Evolutionary conservation across 2,797 vertebrate species (phyloP).

Genomic region (Zalophus californianus): DNA sequence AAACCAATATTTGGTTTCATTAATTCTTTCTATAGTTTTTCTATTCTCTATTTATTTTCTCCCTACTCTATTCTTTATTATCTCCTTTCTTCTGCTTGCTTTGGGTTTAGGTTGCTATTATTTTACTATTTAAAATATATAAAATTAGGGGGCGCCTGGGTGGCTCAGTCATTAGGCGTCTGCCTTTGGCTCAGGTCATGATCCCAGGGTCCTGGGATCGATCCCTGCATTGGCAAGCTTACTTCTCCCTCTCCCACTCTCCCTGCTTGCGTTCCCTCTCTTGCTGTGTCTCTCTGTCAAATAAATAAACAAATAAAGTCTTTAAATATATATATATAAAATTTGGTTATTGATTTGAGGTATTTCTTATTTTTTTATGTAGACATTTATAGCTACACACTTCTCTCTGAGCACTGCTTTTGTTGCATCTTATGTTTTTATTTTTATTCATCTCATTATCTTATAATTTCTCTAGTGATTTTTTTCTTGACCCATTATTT

Average conservation of each 20-base stretch:
- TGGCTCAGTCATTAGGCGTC: no score
- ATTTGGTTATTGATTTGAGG: neutral
- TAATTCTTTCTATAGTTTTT: neutral
- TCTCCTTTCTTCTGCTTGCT: neutral
- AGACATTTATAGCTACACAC: neutral
- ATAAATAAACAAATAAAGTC: no score
- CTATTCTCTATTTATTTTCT: neutral
- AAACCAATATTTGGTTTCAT: neutral
- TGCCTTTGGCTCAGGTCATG: no score
- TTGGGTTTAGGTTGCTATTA: neutral
- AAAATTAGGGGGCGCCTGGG: neutral
- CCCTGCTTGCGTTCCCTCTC: no score
- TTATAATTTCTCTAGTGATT: neutral
- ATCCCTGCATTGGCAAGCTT: no score
- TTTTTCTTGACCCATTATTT: neutral
- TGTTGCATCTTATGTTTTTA: neutral
- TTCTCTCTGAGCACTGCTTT: neutral
- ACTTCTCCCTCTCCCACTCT: no score
- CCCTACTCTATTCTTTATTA: neutral
- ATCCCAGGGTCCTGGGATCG: no score
- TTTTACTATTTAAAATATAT: neutral
- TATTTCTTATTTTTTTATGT: neutral
- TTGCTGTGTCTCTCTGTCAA: no score
- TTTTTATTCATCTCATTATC: neutral
- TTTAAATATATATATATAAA: neutral